Percentiles rank a stretch among this genome's conserved stretches.
These are phyloP conservation scores for Cepaea hortensis DNA, from an alignment of 2,888 invertebrate genomes.

Conservation along the genomic window DNA sequence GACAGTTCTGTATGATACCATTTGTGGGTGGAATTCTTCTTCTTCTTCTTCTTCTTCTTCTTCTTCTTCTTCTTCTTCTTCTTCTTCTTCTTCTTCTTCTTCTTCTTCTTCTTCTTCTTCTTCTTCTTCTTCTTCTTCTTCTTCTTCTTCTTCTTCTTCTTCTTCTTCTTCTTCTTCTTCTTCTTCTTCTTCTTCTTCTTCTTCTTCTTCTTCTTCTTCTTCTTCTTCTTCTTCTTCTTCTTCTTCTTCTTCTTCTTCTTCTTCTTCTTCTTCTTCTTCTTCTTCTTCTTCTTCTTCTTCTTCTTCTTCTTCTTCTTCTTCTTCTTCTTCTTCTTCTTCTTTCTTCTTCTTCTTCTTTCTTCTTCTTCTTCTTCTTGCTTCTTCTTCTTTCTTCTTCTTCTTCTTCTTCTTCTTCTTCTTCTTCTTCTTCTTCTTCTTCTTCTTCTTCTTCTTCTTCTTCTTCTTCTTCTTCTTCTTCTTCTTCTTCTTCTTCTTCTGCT, in stretches of 20 bases:
- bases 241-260: conserved; percentile 10
- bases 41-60: too few relatives aligned
- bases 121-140: too few relatives aligned
- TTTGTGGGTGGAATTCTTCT: too few relatives aligned
- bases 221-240: conserved; percentile 5
- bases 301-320: neutral
- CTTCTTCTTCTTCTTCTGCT: neutral
- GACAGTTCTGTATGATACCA: too few relatives aligned
- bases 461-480: conserved; percentile 22
- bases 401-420: conserved; percentile 2
- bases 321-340: neutral
- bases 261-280: conserved; percentile 28
- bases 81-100: too few relatives aligned
- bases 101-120: neutral
- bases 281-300: conserved; percentile 9
- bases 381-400: conserved; percentile 10
- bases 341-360: neutral
- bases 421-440: neutral
- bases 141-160: neutral
- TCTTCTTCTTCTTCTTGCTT: neutral
- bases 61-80: too few relatives aligned
- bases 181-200: neutral
- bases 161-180: neutral
- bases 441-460: conserved; percentile 20
- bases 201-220: conserved; percentile 5